Conservation (phyloP, 2,113 vertebrate species). For the Ciconia stormi region DNA sequence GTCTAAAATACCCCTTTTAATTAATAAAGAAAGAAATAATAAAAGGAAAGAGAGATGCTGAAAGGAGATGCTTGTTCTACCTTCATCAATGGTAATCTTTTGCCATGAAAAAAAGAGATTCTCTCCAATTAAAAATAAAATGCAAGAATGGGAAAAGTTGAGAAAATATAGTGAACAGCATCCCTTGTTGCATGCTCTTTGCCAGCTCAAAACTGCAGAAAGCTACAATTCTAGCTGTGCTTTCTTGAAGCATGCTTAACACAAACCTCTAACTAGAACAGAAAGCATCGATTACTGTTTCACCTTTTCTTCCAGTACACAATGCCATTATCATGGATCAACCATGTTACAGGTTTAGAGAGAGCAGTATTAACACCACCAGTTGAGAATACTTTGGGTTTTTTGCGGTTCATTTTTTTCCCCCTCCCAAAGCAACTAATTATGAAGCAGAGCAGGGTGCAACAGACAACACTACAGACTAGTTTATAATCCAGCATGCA, state of each 20-base stretch:
- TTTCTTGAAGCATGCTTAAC: slow-evolving; percentile 77
- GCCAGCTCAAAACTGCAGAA: slow-evolving; percentile 72
- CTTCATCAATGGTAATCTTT: slow-evolving; percentile 70
- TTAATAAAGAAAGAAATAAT: slow-evolving; percentile 10
- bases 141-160: slow-evolving; percentile 63
- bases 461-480: slow-evolving; percentile 87
- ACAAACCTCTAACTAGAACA: slow-evolving; percentile 66
- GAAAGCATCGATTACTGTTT: slow-evolving; percentile 61
- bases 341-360: slow-evolving; percentile 70
- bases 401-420: background rate
- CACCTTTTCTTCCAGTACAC: slow-evolving; percentile 53
- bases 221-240: slow-evolving; percentile 72
- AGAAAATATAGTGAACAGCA: slow-evolving; percentile 70
- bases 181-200: slow-evolving; percentile 78
- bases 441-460: slow-evolving; percentile 82
- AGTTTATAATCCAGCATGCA: slow-evolving; percentile 89
- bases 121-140: slow-evolving; percentile 69
- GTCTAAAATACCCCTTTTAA: slow-evolving; percentile 37
- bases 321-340: slow-evolving; percentile 63
- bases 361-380: slow-evolving; percentile 68
- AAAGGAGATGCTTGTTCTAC: slow-evolving; percentile 66
- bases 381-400: slow-evolving; percentile 32
- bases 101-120: slow-evolving; percentile 78
- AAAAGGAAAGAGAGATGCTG: slow-evolving; percentile 62
- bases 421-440: slow-evolving; percentile 71